Evolutionary conservation across 1,140 invertebrate species (phyloP), one percentile per base, ranked within the genome.

Genomic region (Dendroctonus ponderosae): DNA sequence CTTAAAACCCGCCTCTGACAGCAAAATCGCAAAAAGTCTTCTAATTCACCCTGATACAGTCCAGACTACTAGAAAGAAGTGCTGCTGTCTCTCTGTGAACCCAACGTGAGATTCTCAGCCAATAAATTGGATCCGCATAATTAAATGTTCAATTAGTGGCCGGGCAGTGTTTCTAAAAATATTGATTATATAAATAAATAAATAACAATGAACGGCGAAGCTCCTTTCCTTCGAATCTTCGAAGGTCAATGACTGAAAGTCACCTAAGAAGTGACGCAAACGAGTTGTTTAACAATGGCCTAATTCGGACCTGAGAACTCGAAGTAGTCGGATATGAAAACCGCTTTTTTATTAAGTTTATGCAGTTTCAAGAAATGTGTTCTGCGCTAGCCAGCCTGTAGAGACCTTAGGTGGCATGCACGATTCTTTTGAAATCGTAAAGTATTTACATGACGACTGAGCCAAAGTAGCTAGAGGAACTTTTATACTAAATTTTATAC

Each of bases 211-310:
- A 62, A 26, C 15, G 11, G 37, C 49, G 37, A 8, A 12, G 39
- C 8, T 48, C 40, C 61, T 11, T 52, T 53, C 9, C 41, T 39
- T 56, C 39, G 26, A 39, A 39, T 37, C 59, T 14, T 42, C 61
- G 61, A 62, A 62, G 61, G 61, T 62, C 61, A 62, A 62, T 62
- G 61, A 62, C 61, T 62, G 61, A 62, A 62, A 62, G 61, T 62
- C 61, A 62, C 61, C 61, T 53, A 41, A 61, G 59, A 61, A 62
- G 59, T 62, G 61, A 62, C 61, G 49, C 49, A 62, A 62, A 62
- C 61, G 50, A 62, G 61, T 62, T 48, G 61, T 38, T 62, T 48
- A 62, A 62, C 61, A 62, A 53, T 62, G 61, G 61, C 61, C 61
- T 53, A 62, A 62, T 62, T 62, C 61, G 61, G 61, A 52, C 49